These are phyloP conservation scores for Melanotus villosus DNA, from an alignment of 2,888 invertebrate species.

Conservation along the genomic window DNA sequence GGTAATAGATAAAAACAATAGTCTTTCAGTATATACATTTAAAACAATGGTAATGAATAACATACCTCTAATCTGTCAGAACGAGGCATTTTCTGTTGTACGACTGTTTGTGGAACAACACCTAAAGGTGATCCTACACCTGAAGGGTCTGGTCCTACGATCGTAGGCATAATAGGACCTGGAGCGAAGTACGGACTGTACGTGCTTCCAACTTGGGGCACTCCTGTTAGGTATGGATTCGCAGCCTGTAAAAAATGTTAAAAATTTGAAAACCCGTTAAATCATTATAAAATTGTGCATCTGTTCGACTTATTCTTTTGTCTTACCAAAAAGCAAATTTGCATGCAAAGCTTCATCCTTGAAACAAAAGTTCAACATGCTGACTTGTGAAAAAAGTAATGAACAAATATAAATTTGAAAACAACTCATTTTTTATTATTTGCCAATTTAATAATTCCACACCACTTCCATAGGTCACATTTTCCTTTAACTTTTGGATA, in stretches of 20 bases:
- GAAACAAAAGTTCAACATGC: not conserved
- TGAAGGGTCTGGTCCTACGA: slow-evolving; percentile 91
- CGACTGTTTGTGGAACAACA: slow-evolving; percentile 88
- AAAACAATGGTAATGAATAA: slow-evolving; percentile 15
- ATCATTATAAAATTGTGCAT: not conserved
- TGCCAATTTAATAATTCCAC: slow-evolving; percentile 27
- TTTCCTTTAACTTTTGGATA: too few relatives aligned
- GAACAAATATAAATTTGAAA: not conserved
- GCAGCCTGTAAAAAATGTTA: slow-evolving; percentile 76
- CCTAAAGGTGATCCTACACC: slow-evolving; percentile 86
- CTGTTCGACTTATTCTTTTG: too few relatives aligned
- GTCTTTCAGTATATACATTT: not conserved
- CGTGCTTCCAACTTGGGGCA: slow-evolving; percentile 90
- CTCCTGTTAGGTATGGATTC: slow-evolving; percentile 92
- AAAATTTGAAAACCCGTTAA: not conserved
- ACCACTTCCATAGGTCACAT: slow-evolving; percentile 44
- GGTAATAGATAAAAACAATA: not conserved
- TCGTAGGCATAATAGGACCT: slow-evolving; percentile 89
- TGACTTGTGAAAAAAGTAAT: too few relatives aligned
- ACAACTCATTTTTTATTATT: not conserved
- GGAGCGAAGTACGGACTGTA: slow-evolving; percentile 93
- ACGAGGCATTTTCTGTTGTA: slow-evolving; percentile 95
- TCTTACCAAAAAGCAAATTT: slow-evolving; percentile 31
- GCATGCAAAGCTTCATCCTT: slow-evolving; percentile 39
- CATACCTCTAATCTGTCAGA: slow-evolving; percentile 97